Evolutionary conservation across 2,113 vertebrate genomes (phyloP).

Genomic region (Cebus imitator): DNA sequence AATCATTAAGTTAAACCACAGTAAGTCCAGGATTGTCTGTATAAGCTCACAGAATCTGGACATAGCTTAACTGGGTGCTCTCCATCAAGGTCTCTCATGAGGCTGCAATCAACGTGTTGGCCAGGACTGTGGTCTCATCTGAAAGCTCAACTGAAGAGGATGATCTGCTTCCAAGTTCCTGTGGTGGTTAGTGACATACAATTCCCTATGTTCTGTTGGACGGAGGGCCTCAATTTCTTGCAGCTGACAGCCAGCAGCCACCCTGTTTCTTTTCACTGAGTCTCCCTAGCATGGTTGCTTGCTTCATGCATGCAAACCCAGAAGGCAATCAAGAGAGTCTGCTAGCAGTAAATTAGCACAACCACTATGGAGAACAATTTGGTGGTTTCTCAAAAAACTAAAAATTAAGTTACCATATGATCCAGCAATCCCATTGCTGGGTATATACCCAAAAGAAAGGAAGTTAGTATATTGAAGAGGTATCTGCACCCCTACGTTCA

Average conservation of each 20-base stretch:
- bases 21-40: background rate
- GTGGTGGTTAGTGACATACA: background rate
- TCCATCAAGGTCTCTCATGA: background rate
- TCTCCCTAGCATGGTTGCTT: background rate
- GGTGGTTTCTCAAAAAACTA: too few relatives aligned
- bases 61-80: background rate
- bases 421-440: too few relatives aligned
- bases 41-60: background rate
- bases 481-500: too few relatives aligned
- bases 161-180: background rate
- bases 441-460: too few relatives aligned
- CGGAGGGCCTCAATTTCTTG: background rate
- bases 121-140: background rate
- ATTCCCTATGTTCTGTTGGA: background rate
- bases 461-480: too few relatives aligned
- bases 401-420: too few relatives aligned
- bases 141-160: background rate
- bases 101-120: background rate
- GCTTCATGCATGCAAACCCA: background rate
- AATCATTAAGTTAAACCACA: background rate
- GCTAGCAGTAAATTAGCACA: too few relatives aligned
- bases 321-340: background rate
- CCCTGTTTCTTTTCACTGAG: background rate
- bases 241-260: background rate
- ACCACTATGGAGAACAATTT: too few relatives aligned